Conservation (phyloP, 2,888 invertebrate genomes). For the Pollenia amentaria region DNA sequence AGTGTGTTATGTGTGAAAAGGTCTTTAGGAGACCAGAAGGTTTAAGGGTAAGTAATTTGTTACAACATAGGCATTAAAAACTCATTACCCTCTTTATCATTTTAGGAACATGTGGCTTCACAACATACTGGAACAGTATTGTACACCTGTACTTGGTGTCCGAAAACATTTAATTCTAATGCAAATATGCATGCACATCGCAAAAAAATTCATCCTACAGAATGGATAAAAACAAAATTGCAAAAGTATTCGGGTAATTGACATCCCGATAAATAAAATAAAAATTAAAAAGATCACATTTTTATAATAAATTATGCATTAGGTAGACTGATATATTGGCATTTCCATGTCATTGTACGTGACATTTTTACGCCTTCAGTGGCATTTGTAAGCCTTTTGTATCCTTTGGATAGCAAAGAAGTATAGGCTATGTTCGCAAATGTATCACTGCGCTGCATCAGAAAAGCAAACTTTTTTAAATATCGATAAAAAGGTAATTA, state of each 20-base stretch:
- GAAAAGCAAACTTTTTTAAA: too few species aligned
- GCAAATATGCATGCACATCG: conserved; percentile 82
- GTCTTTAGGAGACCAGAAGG: conserved; percentile 81
- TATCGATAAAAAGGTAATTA: too few species aligned
- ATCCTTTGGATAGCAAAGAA: too few species aligned
- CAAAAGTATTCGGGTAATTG: conserved; percentile 51
- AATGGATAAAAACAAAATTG: conserved; percentile 79
- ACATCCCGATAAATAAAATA: too few species aligned
- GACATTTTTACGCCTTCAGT: too few species aligned
- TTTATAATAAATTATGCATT: too few species aligned
- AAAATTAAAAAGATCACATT: too few species aligned
- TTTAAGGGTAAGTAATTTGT: conserved; percentile 10
- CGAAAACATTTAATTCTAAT: conserved; percentile 82
- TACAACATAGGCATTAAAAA: neutral
- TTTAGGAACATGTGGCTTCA: conserved; percentile 82
- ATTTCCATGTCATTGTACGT: too few species aligned
- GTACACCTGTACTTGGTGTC: conserved; percentile 81
- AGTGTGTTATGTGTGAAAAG: conserved; percentile 82
- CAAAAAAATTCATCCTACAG: conserved; percentile 82
- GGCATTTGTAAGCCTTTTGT: too few species aligned
- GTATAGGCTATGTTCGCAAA: too few species aligned
- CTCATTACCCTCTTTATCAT: neutral
- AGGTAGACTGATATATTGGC: too few species aligned
- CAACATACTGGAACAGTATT: conserved; percentile 81
- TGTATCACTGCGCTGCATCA: too few species aligned